Percentiles rank a stretch among this genome's conserved stretches.
Conservation (phyloP, 2,797 vertebrate genomes). For the Phyllotis vaccarum region DNA sequence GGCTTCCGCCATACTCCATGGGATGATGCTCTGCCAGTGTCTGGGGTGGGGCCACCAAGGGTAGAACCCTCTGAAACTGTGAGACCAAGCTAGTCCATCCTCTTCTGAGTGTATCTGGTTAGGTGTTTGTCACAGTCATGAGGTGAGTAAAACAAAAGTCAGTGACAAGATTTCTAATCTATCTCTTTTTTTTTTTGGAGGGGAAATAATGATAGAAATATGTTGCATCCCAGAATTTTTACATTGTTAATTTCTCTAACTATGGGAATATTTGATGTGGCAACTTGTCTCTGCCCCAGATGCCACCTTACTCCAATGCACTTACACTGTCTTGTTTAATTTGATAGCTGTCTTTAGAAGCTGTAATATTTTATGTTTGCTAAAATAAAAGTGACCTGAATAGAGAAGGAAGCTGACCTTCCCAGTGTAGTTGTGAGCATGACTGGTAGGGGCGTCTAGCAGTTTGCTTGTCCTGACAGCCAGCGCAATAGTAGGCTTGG, state of each 20-base stretch:
- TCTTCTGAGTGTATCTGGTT: neutral
- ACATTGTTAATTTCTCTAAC: neutral
- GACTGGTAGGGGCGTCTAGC: constrained; percentile 23
- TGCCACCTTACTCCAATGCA: neutral
- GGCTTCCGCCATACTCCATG: neutral
- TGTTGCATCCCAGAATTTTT: constrained; percentile 8
- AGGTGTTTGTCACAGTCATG: neutral
- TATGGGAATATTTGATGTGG: neutral
- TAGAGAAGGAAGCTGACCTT: neutral
- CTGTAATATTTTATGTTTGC: constrained; percentile 25
- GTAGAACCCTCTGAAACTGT: neutral
- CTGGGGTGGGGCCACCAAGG: neutral
- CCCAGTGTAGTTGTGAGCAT: neutral
- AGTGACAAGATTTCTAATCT: neutral
- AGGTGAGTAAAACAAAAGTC: neutral
- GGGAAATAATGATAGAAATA: neutral
- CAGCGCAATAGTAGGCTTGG: neutral
- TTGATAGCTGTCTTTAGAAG: constrained; percentile 59
- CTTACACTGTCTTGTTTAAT: constrained; percentile 37
- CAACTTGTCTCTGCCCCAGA: neutral
- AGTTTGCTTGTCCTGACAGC: neutral
- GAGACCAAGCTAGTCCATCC: neutral
- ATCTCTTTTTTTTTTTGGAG: neutral
- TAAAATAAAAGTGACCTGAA: constrained; percentile 49
- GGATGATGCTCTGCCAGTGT: too few species aligned